Evolutionary conservation across 37 sponge, comb jelly and placozoan genomes (phyloP), one percentile per base, ranked within the genome.

Genomic region (Haliclona indistincta): DNA sequence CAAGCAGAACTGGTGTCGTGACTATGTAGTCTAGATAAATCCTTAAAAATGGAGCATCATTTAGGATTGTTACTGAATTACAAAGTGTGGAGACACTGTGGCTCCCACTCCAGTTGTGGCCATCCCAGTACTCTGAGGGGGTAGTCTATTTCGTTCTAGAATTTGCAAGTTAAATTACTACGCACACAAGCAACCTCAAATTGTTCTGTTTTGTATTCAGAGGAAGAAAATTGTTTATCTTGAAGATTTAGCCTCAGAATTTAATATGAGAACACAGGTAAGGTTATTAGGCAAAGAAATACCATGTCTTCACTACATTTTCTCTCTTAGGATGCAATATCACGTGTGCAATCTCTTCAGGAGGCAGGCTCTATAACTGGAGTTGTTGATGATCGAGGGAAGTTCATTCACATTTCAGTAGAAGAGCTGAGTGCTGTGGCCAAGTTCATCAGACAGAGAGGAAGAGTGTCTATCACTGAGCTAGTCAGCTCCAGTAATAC

Each of bases 351-450:
- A n/a, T 38, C 39, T 32, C 67, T 91, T 19, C 86, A 88, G 63
- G 82, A 77, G 26, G 51, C 45, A 38, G 89, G 86, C 26, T 56
- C 67, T 25, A 60, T 96, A 38, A 84, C 85, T 19, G 97, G 97
- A 25, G 95, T 97, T 23, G 52, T 97, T 20, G 97, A 97, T 66
- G 97, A 97, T 49, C 34, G 97, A 11, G 97, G 97, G 0, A 97
- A 97, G 54, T 97, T 94, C 76, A 97, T 97, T 65, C 94, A 85
- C 75, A 93, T 97, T 42, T 89, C 92, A 32, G 49, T 65, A 32
- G 94, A 90, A 35, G 97, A 97, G 70, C 62, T 94, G 67, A 63
- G 84, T 30, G 71, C 84, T 4, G 89, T 97, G 41, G 91, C 94
- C 17, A 70, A 53, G 69, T 97, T 94, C 43, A 90, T 97, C 43